Percentiles rank a stretch among this genome's conserved stretches.
These are phyloP conservation scores for Burhinus oedicnemus DNA, from an alignment of 2,113 vertebrate genomes.

Conservation along the genomic window DNA sequence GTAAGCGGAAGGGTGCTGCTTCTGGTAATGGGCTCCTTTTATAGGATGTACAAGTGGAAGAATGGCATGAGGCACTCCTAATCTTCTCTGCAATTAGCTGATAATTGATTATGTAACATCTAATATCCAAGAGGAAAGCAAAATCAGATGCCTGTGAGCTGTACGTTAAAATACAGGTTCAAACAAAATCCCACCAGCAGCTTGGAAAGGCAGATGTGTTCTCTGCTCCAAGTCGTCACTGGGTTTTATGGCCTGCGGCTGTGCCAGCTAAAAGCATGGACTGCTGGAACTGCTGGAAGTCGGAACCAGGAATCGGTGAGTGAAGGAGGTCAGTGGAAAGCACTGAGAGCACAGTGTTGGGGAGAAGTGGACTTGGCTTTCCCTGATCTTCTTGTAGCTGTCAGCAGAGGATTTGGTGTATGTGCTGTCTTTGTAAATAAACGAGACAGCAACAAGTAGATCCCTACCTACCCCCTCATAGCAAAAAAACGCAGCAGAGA, in stretches of 20 bases:
- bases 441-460: not conserved
- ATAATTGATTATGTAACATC: not conserved
- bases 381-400: not conserved
- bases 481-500: too few relatives aligned
- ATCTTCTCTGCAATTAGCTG: not conserved
- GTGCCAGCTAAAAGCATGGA: not conserved
- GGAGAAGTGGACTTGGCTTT: not conserved
- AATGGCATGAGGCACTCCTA: not conserved
- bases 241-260: not conserved
- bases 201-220: not conserved
- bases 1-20: not conserved
- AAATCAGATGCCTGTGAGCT: not conserved
- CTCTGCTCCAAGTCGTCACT: accelerated
- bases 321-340: not conserved
- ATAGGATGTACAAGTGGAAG: not conserved
- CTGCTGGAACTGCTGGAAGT: not conserved
- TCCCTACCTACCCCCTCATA: too few relatives aligned
- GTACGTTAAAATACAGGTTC: not conserved
- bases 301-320: not conserved
- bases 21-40: not conserved
- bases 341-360: accelerated
- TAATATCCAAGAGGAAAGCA: not conserved
- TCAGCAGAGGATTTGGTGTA: not conserved
- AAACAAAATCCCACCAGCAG: not conserved
- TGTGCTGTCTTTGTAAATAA: not conserved